Evolutionary conservation across 1,140 invertebrate genomes (phyloP).

Genomic region (Solenopsis invicta): DNA sequence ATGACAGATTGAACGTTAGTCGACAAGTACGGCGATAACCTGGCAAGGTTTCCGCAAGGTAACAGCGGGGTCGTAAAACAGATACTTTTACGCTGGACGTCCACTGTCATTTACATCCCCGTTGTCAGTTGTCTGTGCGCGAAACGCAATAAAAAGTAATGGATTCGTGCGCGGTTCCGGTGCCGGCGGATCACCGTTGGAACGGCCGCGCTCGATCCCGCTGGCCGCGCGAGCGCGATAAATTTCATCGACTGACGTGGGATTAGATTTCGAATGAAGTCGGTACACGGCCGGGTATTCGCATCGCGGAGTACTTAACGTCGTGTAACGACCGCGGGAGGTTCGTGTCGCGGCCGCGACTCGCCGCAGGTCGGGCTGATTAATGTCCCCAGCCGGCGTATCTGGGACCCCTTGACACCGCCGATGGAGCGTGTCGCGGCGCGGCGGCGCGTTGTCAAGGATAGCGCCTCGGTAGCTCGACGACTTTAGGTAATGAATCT

Average conservation of each 20-base stretch:
- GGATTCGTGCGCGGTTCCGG: slow-evolving; percentile 44
- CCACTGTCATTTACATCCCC: slow-evolving; percentile 13
- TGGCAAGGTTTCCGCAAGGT: not conserved
- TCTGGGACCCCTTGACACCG: slow-evolving; percentile 52
- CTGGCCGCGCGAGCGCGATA: slow-evolving; percentile 56
- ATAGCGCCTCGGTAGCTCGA: not conserved
- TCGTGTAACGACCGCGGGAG: slow-evolving; percentile 68
- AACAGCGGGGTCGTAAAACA: slow-evolving; percentile 17
- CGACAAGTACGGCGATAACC: slow-evolving; percentile 60
- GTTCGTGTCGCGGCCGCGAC: slow-evolving; percentile 59
- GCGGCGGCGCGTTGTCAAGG: slow-evolving; percentile 11
- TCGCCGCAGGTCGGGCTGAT: slow-evolving; percentile 65
- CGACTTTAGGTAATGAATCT: slow-evolving; percentile 11
- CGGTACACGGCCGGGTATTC: slow-evolving; percentile 54
- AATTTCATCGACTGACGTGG: slow-evolving; percentile 59
- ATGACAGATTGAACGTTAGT: slow-evolving; percentile 19
- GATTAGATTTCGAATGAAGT: slow-evolving; percentile 73
- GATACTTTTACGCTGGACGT: slow-evolving; percentile 27
- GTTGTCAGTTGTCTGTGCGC: not conserved
- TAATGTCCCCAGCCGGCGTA: slow-evolving; percentile 57
- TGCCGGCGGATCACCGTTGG: not conserved
- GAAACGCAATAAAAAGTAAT: slow-evolving; percentile 62
- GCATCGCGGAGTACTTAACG: slow-evolving; percentile 64
- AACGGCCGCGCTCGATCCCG: not conserved
- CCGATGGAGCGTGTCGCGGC: slow-evolving; percentile 37